Base-by-base conservation (phyloP, 2,797 vertebrate genomes). In the Tiaroga cobitis region DNA sequence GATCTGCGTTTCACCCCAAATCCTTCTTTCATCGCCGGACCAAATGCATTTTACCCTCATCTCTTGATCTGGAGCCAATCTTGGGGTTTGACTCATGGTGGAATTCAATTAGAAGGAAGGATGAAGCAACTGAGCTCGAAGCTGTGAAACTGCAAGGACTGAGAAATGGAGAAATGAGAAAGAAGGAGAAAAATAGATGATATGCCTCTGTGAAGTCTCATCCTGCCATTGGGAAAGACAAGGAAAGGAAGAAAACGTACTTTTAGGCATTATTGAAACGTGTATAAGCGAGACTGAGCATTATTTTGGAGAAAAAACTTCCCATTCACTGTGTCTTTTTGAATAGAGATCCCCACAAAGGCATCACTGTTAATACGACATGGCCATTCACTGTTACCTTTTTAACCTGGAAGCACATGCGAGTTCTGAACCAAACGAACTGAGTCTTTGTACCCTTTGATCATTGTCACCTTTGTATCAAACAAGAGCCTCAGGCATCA, bases 351-450 rank as follows among this genome's bases (percentile, higher is more conserved):
- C 41, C 75, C 81, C 69, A 72, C 75, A 74, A 73, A 85, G 80
- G 73, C 82, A 43, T 91, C 61, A 76, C 91, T 91, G 92, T 93
- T 89, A 84, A 89, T 93, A 92, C 93, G 89, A 93, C 92, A 94
- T 88, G 93, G 94, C 94, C 93, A 86, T 91, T 92, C 92, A 93
- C 94, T 95, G 93, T 95, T 94, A 90, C 86, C 88, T 88, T 93
- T 92, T 91, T 90, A 91, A 93, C 88, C 91, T 92, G 85, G 88
- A 93, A 94, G 92, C 94, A 94, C 92, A 93, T 59, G 15, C 86
- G 90, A 89, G 91, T 76, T 59, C 88, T 85, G 84, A 72, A 85
- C 85, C 81, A 67, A 79, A 68, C n/a, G 16, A 79, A 88, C 76
- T 54, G 82, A 54, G 87, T 84, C 84, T 87, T 83, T 87, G 85